Conservation (phyloP, 2,888 invertebrate genomes). For the Apomyelois bistriatella region DNA sequence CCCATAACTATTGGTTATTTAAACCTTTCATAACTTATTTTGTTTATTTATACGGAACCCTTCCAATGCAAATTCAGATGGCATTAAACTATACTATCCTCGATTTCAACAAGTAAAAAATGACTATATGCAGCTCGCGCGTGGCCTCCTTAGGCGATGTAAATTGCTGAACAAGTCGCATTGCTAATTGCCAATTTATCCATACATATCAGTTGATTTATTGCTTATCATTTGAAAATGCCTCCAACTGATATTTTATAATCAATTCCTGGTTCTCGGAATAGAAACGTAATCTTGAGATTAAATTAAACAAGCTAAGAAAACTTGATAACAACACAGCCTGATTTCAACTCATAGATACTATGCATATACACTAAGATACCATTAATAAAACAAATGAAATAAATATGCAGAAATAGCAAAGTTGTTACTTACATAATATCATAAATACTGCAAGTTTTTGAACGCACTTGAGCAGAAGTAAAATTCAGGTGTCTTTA, state of each 20-base stretch:
- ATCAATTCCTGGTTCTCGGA: neutral
- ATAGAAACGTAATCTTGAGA: constrained; percentile 1
- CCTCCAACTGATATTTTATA: neutral
- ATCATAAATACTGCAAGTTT: too few species aligned
- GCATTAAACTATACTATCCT: neutral
- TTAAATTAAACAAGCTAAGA: neutral
- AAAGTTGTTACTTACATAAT: too few species aligned
- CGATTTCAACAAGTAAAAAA: constrained; percentile 5
- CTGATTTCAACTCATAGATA: neutral
- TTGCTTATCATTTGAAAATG: constrained; percentile 7
- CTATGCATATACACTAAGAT: too few species aligned
- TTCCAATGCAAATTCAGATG: neutral
- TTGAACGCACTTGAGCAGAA: too few species aligned
- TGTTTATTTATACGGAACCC: neutral
- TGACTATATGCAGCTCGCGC: constrained; percentile 4
- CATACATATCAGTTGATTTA: constrained; percentile 6
- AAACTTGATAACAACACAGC: neutral
- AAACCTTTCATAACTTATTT: too few species aligned
- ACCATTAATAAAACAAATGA: too few species aligned
- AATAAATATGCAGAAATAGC: too few species aligned
- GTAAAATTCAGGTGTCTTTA: too few species aligned
- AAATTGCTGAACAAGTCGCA: constrained; percentile 4
- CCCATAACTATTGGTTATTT: too few species aligned
- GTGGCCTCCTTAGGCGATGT: constrained; percentile 12
- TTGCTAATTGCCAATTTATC: constrained; percentile 11